phyloP scores from a whole-genome alignment of 1,140 invertebrate genomes.

The Leptopilina boulardi region DNA sequence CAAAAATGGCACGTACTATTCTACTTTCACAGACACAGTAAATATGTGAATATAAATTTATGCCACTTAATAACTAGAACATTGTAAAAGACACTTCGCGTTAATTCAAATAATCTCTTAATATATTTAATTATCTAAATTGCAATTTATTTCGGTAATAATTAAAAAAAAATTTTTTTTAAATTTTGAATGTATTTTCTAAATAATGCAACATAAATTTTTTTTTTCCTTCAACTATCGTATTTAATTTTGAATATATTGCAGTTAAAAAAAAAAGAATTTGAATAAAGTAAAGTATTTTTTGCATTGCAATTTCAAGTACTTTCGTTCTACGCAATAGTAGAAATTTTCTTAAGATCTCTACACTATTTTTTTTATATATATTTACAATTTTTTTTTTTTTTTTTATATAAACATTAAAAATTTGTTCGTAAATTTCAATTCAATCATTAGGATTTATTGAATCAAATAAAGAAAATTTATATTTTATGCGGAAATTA shows the following conservation, averaged over 20 bases:
- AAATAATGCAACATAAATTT: too few relatives aligned
- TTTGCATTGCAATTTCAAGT: slow-evolving; percentile 60
- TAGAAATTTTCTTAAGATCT: slow-evolving; percentile 52
- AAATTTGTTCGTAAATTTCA: slow-evolving; percentile 55
- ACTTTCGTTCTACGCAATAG: slow-evolving; percentile 61
- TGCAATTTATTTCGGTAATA: slow-evolving; percentile 10
- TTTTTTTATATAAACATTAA: slow-evolving; percentile 55
- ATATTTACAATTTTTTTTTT: slow-evolving; percentile 71
- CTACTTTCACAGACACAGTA: slow-evolving; percentile 54
- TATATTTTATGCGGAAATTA: too few relatives aligned
- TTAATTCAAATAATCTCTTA: slow-evolving; percentile 36
- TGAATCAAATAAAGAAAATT: too few relatives aligned
- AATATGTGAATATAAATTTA: slow-evolving; percentile 40
- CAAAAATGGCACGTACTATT: slow-evolving; percentile 74
- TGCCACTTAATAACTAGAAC: slow-evolving; percentile 17
- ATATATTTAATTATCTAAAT: slow-evolving; percentile 31
- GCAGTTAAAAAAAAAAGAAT: background rate
- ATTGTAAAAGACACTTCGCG: background rate
- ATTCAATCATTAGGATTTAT: slow-evolving; percentile 37
- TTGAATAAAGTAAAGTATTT: slow-evolving; percentile 40
- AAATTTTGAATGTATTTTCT: too few relatives aligned
- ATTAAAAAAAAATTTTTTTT: too few relatives aligned
- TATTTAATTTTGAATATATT: too few relatives aligned
- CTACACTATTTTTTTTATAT: slow-evolving; percentile 58
- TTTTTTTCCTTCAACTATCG: too few relatives aligned